Evolutionary conservation across 2,888 invertebrate genomes (phyloP).

Genomic region (Masnerella sp.): DNA sequence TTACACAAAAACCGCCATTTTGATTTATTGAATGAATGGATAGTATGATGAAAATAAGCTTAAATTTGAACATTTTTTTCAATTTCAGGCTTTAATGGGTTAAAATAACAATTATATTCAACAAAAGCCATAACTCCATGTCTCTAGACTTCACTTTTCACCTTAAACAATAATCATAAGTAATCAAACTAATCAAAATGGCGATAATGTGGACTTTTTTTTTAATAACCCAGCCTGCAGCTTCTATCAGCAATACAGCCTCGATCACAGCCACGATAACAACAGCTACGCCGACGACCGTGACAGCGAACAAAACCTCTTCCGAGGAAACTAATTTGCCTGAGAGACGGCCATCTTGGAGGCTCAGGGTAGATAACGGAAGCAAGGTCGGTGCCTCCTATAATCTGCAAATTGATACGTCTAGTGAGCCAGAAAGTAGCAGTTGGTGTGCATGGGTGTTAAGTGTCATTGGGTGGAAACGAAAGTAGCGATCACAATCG

Average conservation of each 20-base stretch:
- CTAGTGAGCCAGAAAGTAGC: constrained; percentile 64
- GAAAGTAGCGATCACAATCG: constrained; percentile 61
- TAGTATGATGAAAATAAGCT: too few species aligned
- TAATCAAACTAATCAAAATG: constrained; percentile 58
- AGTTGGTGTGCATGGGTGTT: constrained; percentile 72
- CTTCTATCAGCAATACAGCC: constrained; percentile 75
- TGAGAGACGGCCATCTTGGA: constrained; percentile 94
- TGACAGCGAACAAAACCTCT: constrained; percentile 75
- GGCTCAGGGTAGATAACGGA: constrained; percentile 91
- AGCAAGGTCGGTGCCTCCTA: constrained; percentile 85
- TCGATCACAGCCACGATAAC: constrained; percentile 81
- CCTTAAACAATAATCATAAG: constrained; percentile 25
- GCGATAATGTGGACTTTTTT: constrained; percentile 64
- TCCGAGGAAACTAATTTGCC: constrained; percentile 77
- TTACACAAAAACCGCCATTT: too few species aligned
- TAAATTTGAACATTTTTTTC: too few species aligned
- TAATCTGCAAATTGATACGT: constrained; percentile 67
- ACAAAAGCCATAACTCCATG: too few species aligned
- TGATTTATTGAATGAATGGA: too few species aligned
- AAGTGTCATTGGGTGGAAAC: constrained; percentile 67
- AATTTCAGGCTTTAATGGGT: too few species aligned
- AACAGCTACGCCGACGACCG: constrained; percentile 79
- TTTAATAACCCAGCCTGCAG: constrained; percentile 73
- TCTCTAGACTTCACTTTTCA: too few species aligned
- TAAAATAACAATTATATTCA: too few species aligned